A percentile compares a stretch with the other conserved stretches of the same genome.
These are phyloP conservation scores for Dryococelus australis DNA, from an alignment of 2,888 invertebrate species.

Conservation along the genomic window DNA sequence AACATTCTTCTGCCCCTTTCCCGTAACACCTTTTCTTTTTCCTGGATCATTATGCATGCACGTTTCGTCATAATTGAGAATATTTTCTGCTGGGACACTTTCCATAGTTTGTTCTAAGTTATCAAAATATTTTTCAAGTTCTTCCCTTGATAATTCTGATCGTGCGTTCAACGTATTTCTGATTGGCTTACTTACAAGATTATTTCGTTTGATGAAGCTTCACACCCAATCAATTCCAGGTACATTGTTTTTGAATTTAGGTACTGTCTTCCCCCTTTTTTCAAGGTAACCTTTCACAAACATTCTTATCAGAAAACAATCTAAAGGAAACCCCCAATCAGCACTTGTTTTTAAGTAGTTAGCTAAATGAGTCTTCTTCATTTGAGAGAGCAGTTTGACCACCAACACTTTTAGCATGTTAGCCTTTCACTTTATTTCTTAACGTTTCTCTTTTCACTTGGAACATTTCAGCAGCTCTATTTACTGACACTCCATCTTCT, in stretches of 20 bases:
- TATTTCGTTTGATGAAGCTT: not conserved
- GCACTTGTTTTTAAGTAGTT: conserved; percentile 20
- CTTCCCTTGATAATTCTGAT: not conserved
- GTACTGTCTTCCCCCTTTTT: not conserved
- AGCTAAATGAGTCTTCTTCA: not conserved
- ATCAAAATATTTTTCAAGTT: not conserved
- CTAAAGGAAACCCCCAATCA: not conserved
- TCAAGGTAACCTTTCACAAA: not conserved
- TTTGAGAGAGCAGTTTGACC: not conserved
- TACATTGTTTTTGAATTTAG: not conserved
- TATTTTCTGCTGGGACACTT: not conserved
- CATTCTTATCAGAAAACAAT: too few relatives aligned
- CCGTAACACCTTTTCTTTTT: not conserved
- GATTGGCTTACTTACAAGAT: not conserved
- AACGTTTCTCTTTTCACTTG: not conserved
- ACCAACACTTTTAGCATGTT: not conserved
- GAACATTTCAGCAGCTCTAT: not conserved
- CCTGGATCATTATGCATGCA: not conserved
- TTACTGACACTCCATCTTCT: not conserved
- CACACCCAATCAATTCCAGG: not conserved
- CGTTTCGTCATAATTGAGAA: not conserved
- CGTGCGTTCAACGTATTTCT: not conserved
- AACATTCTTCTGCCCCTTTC: not conserved
- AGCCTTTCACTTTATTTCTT: not conserved
- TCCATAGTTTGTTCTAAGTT: not conserved